These are phyloP conservation scores for Spodoptera litura DNA, from an alignment of 1,140 invertebrate species.

Conservation along the genomic window DNA sequence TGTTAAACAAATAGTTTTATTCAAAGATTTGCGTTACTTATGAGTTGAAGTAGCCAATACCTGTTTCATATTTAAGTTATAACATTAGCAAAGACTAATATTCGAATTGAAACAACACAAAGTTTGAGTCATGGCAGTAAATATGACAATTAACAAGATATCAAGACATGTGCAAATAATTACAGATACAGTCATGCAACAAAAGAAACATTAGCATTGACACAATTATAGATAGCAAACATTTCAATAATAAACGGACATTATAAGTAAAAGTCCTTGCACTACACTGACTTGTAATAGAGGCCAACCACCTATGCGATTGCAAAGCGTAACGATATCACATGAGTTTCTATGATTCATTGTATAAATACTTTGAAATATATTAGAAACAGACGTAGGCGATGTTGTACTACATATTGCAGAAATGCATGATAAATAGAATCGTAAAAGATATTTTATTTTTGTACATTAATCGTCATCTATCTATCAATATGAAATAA, in stretches of 20 bases:
- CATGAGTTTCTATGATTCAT: constrained; percentile 44
- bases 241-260: constrained; percentile 49
- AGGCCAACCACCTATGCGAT: constrained; percentile 50
- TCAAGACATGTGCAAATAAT: background rate
- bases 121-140: background rate
- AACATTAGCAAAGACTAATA: background rate
- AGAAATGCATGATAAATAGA: background rate
- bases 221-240: constrained; percentile 47
- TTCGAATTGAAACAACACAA: background rate
- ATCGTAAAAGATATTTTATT: constrained; percentile 12
- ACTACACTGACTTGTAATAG: constrained; percentile 35
- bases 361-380: constrained; percentile 23
- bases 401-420: background rate
- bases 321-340: constrained; percentile 41
- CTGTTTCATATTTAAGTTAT: no score
- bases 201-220: constrained; percentile 51
- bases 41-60: background rate
- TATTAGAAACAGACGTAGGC: constrained; percentile 30
- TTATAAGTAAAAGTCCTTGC: constrained; percentile 51
- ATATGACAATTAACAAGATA: background rate
- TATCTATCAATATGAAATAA: no score
- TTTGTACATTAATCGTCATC: background rate
- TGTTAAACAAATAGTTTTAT: constrained; percentile 29
- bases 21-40: constrained; percentile 24
- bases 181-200: constrained; percentile 16